Conservation (phyloP, 2,888 invertebrate species). For the Oscheius sp. region DNA sequence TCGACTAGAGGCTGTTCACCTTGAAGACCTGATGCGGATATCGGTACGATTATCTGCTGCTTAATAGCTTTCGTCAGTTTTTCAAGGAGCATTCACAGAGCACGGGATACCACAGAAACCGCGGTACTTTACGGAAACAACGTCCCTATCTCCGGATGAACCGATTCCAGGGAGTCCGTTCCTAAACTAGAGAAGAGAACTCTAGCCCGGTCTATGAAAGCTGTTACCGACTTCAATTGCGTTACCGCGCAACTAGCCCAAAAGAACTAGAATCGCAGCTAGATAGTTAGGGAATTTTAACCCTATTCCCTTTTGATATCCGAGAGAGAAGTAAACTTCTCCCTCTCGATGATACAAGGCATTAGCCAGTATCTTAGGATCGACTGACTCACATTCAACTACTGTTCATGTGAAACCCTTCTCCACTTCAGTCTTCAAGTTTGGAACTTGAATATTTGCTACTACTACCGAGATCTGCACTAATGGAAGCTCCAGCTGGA, state of each 20-base stretch:
- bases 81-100: conserved; percentile 74
- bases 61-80: conserved; percentile 75
- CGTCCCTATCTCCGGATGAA: conserved; percentile 75
- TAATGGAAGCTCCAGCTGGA: too few relatives aligned
- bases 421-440: too few relatives aligned
- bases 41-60: conserved; percentile 80
- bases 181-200: conserved; percentile 67
- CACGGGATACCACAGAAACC: conserved; percentile 74
- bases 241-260: conserved; percentile 69
- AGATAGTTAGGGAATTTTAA: conserved; percentile 59
- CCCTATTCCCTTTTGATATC: conserved; percentile 73
- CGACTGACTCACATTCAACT: too few relatives aligned
- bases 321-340: too few relatives aligned
- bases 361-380: too few relatives aligned
- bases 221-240: conserved; percentile 74
- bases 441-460: too few relatives aligned
- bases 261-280: conserved; percentile 68
- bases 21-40: conserved; percentile 85
- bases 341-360: too few relatives aligned
- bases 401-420: too few relatives aligned
- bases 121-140: conserved; percentile 75
- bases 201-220: conserved; percentile 72
- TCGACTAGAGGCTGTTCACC: conserved; percentile 77
- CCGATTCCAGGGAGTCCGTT: conserved; percentile 75
- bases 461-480: too few relatives aligned